Evolutionary conservation across 2,113 vertebrate species (phyloP), one percentile per base, ranked within the genome.

Genomic region (Scortum barcoo): DNA sequence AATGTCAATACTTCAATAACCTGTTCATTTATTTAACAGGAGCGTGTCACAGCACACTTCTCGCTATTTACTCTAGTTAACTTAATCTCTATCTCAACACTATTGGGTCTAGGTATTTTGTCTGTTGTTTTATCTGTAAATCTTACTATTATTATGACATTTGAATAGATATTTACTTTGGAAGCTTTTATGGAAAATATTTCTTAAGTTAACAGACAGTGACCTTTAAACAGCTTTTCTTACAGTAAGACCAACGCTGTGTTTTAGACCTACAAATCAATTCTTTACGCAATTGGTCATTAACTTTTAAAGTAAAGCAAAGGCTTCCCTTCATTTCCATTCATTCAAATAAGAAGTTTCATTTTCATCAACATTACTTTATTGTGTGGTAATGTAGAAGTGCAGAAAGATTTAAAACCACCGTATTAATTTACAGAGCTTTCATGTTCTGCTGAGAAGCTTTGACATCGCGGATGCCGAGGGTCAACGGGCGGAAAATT

Each of bases 1-100:
- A 89, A 72, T 89, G 60, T 72, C 12, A 38, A 67, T 53, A 89
- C 85, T 87, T 88, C 85, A 90, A 84, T 83, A 89, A 86, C 78
- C 68, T 87, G 79, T 78, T 88, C 28, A 88, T 87, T 84, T 68
- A 81, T 83, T 70, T 86, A 82, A 88, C 89, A 80, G 58, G 53
- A 79, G 75, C 5, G 74, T 53, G 44, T 61, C 26, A 20, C 33
- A 44, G 42, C 13, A 40, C 30, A 50, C 3, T 24, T 61, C 19
- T 67, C 13, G 57, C 24, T 57, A 22, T 28, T 66, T 24, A 56
- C 38, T 72, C 2, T 26, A 58, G 12, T 81, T 40, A 54, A 5
- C 12, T 38, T 75, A 26, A 53, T 42, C 71, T 22, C 16, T 33
- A 26, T 71, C 33, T 30, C 19, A 54, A 50, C 19, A 13, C 7